Evolutionary conservation across 2,888 invertebrate genomes (phyloP), one percentile per base, ranked within the genome.

Genomic region (Bimastos eiseni): DNA sequence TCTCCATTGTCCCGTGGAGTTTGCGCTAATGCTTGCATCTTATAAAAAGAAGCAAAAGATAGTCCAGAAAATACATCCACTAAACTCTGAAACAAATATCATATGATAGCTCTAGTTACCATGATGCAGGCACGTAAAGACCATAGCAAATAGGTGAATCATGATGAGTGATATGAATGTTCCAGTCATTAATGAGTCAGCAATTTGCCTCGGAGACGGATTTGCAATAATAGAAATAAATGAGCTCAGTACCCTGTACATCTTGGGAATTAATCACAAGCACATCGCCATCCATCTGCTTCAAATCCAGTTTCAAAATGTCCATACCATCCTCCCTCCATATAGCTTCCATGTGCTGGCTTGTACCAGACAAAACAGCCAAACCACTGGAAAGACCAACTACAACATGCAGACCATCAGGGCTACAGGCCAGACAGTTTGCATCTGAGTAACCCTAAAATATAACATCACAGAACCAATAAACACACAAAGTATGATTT

Each of bases 351-450:
- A 86, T 37, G 19, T 86, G 34, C 34, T 86, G 86, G 24, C 21
- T 86, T 34, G 37, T 36, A 86, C 36, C 86, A 36, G 86, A 86
- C 86, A 86, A 13, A 86, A 86, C 37, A 36, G 86, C 37, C 36
- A 86, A 36, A 86, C 86, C 86, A 86, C n/a, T 37, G 37, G 86
- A 86, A 37, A 86, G 86, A 36, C 86, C 86, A 37, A 86, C 86
- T 15, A 86, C 34, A 24, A 86, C 86, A 34, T 86, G 37, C 34
- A 86, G 37, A 86, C 86, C 37, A 37, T 86, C 86, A 36, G 86
- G 86, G 37, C 86, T 86, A 24, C 70, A 86, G 37, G 86, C 86
- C 86, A 86, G 86, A 34, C 86, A 86, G 86, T 15, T 86, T 86
- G 37, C 37, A 36, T 86, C 37, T 17, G 86, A 86, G 37, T 86